phyloP scores from a whole-genome alignment of 2,888 invertebrate genomes.

The Neoaliturus tenellus region DNA sequence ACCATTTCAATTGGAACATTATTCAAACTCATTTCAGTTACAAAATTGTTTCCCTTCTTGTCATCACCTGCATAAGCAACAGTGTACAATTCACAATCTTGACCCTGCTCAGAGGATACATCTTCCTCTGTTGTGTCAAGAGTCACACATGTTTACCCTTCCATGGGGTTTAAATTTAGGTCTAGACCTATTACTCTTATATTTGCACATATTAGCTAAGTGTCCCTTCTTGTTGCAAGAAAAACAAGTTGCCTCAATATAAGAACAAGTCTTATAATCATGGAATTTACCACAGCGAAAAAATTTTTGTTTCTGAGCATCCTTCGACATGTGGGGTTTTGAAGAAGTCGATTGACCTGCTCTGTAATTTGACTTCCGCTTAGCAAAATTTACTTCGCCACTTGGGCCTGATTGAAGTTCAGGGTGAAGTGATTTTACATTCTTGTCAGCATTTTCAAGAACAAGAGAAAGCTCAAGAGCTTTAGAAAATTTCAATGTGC shows the following conservation, averaged over 20 bases:
- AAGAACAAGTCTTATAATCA: neutral
- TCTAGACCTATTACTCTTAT: neutral
- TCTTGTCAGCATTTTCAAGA: slow-evolving; percentile 11
- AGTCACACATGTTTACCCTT: neutral
- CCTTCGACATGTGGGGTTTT: neutral
- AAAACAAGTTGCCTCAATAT: neutral
- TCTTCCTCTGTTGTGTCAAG: neutral
- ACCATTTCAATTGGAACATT: neutral
- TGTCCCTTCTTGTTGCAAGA: neutral
- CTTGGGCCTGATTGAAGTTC: neutral
- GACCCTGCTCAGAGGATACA: neutral
- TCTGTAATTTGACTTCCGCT: neutral
- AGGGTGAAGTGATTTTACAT: neutral
- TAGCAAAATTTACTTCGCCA: neutral
- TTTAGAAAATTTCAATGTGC: neutral
- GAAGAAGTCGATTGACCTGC: neutral
- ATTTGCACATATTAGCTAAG: neutral
- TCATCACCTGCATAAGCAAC: neutral
- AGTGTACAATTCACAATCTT: neutral
- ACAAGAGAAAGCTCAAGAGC: neutral
- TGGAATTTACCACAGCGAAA: neutral
- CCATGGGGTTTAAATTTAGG: neutral
- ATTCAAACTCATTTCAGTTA: neutral
- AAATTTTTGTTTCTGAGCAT: neutral
- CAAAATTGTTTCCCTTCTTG: neutral